phyloP scores from a whole-genome alignment of 2,888 invertebrate genomes.

The Steinernema hermaphroditum region DNA sequence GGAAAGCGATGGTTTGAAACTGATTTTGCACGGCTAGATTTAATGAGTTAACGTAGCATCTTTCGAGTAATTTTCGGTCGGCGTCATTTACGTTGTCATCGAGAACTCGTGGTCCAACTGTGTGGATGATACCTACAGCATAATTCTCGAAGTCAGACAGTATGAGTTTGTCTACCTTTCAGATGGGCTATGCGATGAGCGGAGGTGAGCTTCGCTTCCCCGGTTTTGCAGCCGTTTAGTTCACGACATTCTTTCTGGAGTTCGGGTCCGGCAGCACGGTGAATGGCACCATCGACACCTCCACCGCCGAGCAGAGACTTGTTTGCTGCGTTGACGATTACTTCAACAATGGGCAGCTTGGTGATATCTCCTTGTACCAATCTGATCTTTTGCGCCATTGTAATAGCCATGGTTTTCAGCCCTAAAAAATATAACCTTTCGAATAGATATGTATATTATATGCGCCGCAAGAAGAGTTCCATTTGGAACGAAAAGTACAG shows the following conservation, averaged over 20 bases:
- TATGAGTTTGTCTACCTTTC: slow-evolving; percentile 46
- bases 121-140: slow-evolving; percentile 88
- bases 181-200: slow-evolving; percentile 73
- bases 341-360: slow-evolving; percentile 77
- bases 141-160: no score
- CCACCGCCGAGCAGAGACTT: slow-evolving; percentile 75
- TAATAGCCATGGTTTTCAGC: neutral
- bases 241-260: slow-evolving; percentile 74
- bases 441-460: no score
- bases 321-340: slow-evolving; percentile 89
- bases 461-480: no score
- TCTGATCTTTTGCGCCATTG: neutral
- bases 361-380: slow-evolving; percentile 77
- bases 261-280: slow-evolving; percentile 77
- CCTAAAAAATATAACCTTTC: no score
- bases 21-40: slow-evolving; percentile 69
- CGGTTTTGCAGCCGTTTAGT: slow-evolving; percentile 77
- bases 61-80: slow-evolving; percentile 73
- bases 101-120: slow-evolving; percentile 77
- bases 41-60: slow-evolving; percentile 77
- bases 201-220: slow-evolving; percentile 81
- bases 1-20: slow-evolving; percentile 77
- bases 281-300: slow-evolving; percentile 82
- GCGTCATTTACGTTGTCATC: slow-evolving; percentile 70
- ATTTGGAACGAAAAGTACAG: no score